Conservation (phyloP, 1,140 invertebrate genomes). For the Sarcophaga bullata region DNA sequence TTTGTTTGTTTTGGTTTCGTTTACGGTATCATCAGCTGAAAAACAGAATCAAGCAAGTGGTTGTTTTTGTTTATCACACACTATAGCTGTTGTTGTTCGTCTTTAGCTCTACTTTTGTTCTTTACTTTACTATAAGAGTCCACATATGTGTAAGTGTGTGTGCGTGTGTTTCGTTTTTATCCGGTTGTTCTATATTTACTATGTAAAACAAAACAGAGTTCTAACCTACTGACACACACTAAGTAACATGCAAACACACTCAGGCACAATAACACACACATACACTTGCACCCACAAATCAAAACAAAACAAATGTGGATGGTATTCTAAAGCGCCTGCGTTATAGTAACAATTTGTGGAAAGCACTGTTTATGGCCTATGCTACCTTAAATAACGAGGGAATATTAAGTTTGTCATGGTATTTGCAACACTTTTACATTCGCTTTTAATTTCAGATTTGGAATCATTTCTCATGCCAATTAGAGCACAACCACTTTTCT, state of each 20-base stretch:
- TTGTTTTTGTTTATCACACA: constrained; percentile 27
- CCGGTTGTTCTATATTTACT: constrained; percentile 22
- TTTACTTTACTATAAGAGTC: background rate
- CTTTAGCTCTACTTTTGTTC: background rate
- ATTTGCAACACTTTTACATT: no score
- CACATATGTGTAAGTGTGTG: background rate
- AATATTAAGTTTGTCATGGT: no score
- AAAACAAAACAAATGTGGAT: background rate
- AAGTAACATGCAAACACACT: background rate
- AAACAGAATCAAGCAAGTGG: constrained; percentile 30
- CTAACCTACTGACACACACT: constrained; percentile 17
- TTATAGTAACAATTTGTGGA: background rate
- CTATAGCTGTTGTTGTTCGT: background rate
- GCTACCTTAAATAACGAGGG: no score
- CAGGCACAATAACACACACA: background rate
- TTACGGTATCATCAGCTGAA: constrained; percentile 11
- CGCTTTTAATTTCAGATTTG: no score
- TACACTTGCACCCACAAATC: background rate
- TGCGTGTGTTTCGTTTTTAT: constrained; percentile 19
- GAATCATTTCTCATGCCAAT: no score
- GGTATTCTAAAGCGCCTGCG: background rate
- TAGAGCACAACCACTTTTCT: no score
- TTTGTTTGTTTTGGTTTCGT: background rate
- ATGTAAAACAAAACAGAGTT: background rate
- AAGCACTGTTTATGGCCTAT: no score